Conservation (phyloP, 2,113 vertebrate species). For the Chionomys nivalis region DNA sequence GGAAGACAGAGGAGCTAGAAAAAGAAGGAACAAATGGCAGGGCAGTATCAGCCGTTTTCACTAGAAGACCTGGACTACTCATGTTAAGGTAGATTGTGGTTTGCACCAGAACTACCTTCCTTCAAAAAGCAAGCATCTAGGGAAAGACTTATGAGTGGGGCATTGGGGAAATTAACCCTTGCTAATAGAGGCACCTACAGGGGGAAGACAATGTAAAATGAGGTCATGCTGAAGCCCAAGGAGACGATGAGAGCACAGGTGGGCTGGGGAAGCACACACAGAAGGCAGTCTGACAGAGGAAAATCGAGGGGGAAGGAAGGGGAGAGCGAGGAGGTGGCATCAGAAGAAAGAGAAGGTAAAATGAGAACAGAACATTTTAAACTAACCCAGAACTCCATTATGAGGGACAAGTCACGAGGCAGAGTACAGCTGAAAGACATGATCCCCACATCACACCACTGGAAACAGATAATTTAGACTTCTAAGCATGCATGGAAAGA, state of each 20-base stretch:
- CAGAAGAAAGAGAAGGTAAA: constrained; percentile 74
- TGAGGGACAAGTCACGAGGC: constrained; percentile 82
- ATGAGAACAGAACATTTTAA: constrained; percentile 74
- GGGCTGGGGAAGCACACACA: constrained; percentile 66
- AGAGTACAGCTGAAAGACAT: constrained; percentile 71
- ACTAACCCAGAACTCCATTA: constrained; percentile 77
- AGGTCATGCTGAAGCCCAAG: constrained; percentile 66
- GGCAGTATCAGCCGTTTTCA: neutral
- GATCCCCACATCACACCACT: constrained; percentile 72
- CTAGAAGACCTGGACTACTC: constrained; percentile 34
- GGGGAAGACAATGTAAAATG: constrained; percentile 50
- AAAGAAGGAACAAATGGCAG: neutral
- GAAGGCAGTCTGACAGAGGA: constrained; percentile 77
- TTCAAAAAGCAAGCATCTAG: constrained; percentile 36
- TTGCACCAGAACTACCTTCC: neutral
- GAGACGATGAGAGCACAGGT: constrained; percentile 58
- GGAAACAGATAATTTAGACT: constrained; percentile 68
- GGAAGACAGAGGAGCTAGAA: neutral
- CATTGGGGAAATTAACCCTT: neutral
- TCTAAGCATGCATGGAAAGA: constrained; percentile 54
- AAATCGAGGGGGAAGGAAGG: constrained; percentile 61
- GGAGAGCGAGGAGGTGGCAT: constrained; percentile 62
- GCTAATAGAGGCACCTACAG: constrained; percentile 9
- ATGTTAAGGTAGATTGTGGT: constrained; percentile 6
- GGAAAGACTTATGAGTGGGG: neutral